A percentile compares a stretch with the other conserved stretches of the same genome.
These are phyloP conservation scores for Tyria jacobaeae DNA, from an alignment of 2,888 invertebrate species.

Conservation along the genomic window DNA sequence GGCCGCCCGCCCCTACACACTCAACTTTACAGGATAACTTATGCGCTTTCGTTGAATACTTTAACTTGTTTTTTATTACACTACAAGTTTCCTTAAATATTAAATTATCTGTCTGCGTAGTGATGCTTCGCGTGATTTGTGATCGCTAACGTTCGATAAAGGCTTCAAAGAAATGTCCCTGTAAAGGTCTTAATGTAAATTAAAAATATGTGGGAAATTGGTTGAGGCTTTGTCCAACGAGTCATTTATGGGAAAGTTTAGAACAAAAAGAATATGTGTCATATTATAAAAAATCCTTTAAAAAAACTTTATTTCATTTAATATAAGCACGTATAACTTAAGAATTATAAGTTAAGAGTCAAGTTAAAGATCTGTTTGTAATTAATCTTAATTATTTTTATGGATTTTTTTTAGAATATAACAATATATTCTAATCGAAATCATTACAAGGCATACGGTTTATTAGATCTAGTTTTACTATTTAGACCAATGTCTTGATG, in stretches of 20 bases:
- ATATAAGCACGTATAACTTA: too few relatives aligned
- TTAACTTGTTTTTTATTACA: slow-evolving; percentile 38
- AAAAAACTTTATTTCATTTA: too few relatives aligned
- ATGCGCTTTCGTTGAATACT: slow-evolving; percentile 51
- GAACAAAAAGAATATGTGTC: not conserved
- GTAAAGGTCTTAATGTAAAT: not conserved
- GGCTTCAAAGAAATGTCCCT: slow-evolving; percentile 22
- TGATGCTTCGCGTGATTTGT: slow-evolving; percentile 27
- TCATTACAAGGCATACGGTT: too few relatives aligned
- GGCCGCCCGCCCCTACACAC: slow-evolving; percentile 56
- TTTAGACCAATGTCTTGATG: too few relatives aligned
- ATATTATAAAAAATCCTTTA: not conserved
- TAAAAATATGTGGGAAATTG: too few relatives aligned
- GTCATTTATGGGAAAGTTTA: not conserved
- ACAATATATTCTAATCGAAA: too few relatives aligned
- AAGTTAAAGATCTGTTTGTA: too few relatives aligned
- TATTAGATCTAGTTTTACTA: too few relatives aligned
- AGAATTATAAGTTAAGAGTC: too few relatives aligned
- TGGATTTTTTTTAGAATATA: too few relatives aligned
- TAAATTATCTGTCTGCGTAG: slow-evolving; percentile 37
- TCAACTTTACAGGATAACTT: slow-evolving; percentile 54
- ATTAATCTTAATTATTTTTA: too few relatives aligned
- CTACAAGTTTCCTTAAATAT: slow-evolving; percentile 47
- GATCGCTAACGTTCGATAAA: slow-evolving; percentile 26
- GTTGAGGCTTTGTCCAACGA: too few relatives aligned